Evolutionary conservation across 2,888 invertebrate species (phyloP).

Genomic region (Abrostola tripartita): DNA sequence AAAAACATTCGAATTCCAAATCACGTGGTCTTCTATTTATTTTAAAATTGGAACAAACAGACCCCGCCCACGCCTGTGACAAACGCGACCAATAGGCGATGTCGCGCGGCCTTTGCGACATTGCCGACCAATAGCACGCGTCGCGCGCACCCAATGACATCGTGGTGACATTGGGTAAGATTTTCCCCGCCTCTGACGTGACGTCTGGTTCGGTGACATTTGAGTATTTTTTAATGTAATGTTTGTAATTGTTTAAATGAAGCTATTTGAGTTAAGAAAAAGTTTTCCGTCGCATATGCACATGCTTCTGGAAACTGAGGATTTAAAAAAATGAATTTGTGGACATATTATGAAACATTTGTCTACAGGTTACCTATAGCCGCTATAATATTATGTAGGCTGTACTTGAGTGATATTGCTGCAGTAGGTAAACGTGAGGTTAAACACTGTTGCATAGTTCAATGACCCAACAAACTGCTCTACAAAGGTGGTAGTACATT

Average conservation of each 20-base stretch:
- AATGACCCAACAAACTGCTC: too few species aligned
- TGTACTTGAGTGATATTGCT: too few species aligned
- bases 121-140: constrained; percentile 74
- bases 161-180: constrained; percentile 79
- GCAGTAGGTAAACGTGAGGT: too few species aligned
- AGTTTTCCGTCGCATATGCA: too few species aligned
- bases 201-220: constrained; percentile 66
- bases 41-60: constrained; percentile 72
- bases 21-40: constrained; percentile 51
- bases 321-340: too few species aligned
- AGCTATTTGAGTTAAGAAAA: background rate
- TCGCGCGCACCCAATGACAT: constrained; percentile 83
- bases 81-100: constrained; percentile 80
- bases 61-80: constrained; percentile 78
- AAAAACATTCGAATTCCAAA: constrained; percentile 33
- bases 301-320: too few species aligned
- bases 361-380: too few species aligned
- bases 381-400: too few species aligned
- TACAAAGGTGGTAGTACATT: background rate
- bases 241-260: constrained; percentile 5
- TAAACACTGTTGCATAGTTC: too few species aligned
- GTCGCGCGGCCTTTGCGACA: constrained; percentile 85
- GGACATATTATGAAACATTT: too few species aligned
- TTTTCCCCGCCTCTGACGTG: constrained; percentile 79
- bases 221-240: constrained; percentile 29